These are phyloP conservation scores for Heliconius himera DNA, from an alignment of 1,140 invertebrate genomes.

Conservation along the genomic window DNA sequence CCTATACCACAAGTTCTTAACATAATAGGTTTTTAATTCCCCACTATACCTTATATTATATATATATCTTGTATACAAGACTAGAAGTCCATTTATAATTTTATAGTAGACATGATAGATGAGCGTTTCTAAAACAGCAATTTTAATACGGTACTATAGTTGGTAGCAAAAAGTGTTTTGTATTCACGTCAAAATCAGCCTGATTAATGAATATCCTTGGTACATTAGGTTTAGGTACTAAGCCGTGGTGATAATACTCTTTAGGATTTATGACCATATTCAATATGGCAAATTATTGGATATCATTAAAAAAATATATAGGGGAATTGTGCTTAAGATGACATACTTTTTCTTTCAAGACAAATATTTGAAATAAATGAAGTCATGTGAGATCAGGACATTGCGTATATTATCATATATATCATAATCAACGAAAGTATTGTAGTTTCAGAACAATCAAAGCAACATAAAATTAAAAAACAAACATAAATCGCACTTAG, in stretches of 20 bases:
- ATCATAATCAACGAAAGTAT: no score
- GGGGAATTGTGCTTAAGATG: no score
- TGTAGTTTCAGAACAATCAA: no score
- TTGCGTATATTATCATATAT: no score
- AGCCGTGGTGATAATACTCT: neutral
- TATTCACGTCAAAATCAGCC: neutral
- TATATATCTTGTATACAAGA: neutral
- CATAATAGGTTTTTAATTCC: constrained; percentile 4
- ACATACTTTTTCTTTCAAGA: no score
- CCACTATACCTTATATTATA: neutral
- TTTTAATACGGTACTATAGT: constrained; percentile 11
- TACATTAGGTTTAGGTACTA: neutral
- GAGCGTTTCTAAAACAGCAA: neutral
- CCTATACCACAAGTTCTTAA: neutral
- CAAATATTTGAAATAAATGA: no score
- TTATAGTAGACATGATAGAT: constrained; percentile 10
- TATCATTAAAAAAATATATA: no score
- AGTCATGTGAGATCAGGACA: no score
- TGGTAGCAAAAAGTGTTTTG: constrained; percentile 1
- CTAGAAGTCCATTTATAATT: constrained; percentile 6
- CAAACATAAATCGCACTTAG: no score
- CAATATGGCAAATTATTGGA: no score
- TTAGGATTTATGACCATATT: no score
- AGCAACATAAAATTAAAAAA: no score
- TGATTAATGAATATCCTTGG: neutral